Evolutionary conservation across 2,113 vertebrate genomes (phyloP).

Genomic region (Agapornis roseicollis): DNA sequence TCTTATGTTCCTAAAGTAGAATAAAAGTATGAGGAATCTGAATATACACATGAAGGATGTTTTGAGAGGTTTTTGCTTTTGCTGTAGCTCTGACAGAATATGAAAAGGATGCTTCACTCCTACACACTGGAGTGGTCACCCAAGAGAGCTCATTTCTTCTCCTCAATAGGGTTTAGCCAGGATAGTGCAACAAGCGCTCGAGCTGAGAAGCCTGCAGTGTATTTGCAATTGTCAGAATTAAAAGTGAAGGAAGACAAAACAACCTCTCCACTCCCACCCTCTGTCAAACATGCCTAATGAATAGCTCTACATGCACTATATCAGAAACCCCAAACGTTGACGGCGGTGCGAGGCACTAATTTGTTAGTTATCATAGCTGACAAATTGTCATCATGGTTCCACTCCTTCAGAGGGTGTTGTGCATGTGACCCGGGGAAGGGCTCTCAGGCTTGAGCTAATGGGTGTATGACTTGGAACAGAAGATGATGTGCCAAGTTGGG

Average conservation of each 20-base stretch:
- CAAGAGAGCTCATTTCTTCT: conserved; percentile 71
- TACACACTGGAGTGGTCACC: conserved; percentile 67
- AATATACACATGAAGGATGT: conserved; percentile 69
- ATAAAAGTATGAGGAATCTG: conserved; percentile 61
- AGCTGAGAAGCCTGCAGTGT: conserved; percentile 62
- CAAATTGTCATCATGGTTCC: conserved; percentile 66
- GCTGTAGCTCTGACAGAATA: conserved; percentile 55
- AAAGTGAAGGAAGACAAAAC: conserved; percentile 69
- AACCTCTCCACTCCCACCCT: conserved; percentile 66
- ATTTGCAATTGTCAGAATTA: conserved; percentile 71
- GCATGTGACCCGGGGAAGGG: conserved; percentile 57
- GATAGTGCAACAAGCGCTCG: background rate
- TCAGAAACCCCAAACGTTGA: conserved; percentile 63
- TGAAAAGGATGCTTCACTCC: conserved; percentile 67
- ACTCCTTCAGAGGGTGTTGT: conserved; percentile 59
- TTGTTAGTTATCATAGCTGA: conserved; percentile 66
- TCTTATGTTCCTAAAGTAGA: conserved; percentile 60
- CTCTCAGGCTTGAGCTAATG: conserved; percentile 63
- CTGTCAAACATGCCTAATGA: conserved; percentile 68
- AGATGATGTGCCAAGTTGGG: conserved; percentile 64
- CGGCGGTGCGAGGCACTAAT: conserved; percentile 38
- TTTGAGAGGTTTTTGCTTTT: conserved; percentile 67
- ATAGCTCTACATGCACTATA: conserved; percentile 46
- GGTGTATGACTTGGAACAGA: conserved; percentile 55
- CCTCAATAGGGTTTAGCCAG: conserved; percentile 55